Evolutionary conservation across 2,113 vertebrate genomes (phyloP).

Genomic region (Smithornis capensis): DNA sequence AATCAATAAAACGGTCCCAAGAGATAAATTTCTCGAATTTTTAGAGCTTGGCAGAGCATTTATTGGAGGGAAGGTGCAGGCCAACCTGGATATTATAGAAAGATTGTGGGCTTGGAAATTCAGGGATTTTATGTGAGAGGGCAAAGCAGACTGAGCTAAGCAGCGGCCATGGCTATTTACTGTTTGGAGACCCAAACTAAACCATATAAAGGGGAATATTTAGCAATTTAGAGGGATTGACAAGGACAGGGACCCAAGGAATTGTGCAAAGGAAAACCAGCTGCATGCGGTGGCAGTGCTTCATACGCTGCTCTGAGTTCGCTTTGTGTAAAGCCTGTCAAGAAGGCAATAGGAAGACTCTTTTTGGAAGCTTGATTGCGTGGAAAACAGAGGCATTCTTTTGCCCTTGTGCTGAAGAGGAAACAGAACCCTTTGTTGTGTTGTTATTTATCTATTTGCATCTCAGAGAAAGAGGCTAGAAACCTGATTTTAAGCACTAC

Average conservation of each 20-base stretch:
- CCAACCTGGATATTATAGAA: neutral
- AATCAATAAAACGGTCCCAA: neutral
- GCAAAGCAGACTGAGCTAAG: neutral
- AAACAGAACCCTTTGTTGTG: neutral
- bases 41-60: neutral
- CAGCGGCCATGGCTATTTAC: neutral
- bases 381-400: neutral
- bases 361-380: neutral
- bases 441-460: neutral
- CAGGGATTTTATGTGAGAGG: neutral
- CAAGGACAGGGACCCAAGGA: neutral
- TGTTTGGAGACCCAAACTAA: neutral
- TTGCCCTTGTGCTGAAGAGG: neutral
- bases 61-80: neutral
- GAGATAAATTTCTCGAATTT: neutral
- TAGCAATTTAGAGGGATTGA: neutral
- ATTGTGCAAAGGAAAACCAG: neutral
- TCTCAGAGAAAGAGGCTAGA: neutral
- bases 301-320: neutral
- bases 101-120: neutral
- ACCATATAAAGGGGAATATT: neutral
- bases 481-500: neutral
- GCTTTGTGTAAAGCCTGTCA: neutral
- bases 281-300: rapidly evolving
- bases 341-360: neutral